Evolutionary conservation across 2,888 invertebrate species (phyloP), one percentile per base, ranked within the genome.

Genomic region (Masnerella sp.): DNA sequence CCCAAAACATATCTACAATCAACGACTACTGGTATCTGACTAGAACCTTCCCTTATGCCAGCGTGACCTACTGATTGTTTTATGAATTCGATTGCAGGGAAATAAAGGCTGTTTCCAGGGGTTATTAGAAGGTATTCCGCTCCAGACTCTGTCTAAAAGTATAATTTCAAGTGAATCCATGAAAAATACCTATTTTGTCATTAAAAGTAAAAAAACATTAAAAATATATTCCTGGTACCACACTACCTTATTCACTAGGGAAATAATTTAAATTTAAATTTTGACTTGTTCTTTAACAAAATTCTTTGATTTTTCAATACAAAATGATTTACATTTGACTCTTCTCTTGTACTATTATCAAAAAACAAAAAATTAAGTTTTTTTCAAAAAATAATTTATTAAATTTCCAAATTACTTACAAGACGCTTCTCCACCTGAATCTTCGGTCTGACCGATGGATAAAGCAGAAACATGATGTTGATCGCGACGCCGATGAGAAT

Each of bases 41-140:
- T 90, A 74, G 91, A 91, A 28, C 94, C 95, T 79, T 93, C 91
- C 68, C 91, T 91, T 70, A 91, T 90, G 0, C 92, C 91, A 0
- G 93, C 94, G 80, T 93, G 91, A 34, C 92, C 93, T n/a, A 95
- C 92, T 68, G 92, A 93, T 34, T 92, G 91, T 70, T 94, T 90
- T 51, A 95, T 93, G 87, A 95, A 95, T 83, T 95, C 95, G 12
- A 95, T 92, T 0, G 95, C 94, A 0, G 95, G 95, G 85, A 95
- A 95, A 84, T 95, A 95, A 0, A 94, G 87, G 79, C 94, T 95
- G 79, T 95, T 94, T 54, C 93, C 93, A 0, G 95, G 95, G 0
- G 93, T 93, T 68, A 96, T 92, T 74, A 93, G 84, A 8, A 95
- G 89, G 85, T 95, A 95, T 76, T 92, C 93, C 32, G 91, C 88